phyloP scores from a whole-genome alignment of 35 echinoderm and acorn worm genomes.

The Acanthaster planci region DNA sequence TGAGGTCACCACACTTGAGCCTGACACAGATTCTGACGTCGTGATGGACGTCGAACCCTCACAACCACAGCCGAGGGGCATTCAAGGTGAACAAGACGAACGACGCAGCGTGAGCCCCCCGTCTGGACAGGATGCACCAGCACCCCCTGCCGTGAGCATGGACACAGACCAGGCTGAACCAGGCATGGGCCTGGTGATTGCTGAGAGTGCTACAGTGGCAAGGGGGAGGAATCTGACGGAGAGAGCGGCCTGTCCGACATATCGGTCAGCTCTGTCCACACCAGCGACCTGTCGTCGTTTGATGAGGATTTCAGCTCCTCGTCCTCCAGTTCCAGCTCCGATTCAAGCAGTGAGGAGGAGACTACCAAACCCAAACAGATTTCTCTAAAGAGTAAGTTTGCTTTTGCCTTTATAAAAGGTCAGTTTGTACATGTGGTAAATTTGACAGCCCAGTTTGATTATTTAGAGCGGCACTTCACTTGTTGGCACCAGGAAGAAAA shows the following conservation, averaged over 20 bases:
- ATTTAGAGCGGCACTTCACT: neutral
- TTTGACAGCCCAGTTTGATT: neutral
- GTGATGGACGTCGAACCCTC: too few species aligned
- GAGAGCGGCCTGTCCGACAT: constrained; percentile 88
- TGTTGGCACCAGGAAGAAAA: neutral
- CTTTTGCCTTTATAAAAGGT: neutral
- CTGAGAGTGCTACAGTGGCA: constrained; percentile 17
- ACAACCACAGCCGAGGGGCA: too few species aligned
- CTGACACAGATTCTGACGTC: too few species aligned
- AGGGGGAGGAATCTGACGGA: constrained; percentile 52
- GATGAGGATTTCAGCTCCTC: constrained; percentile 82
- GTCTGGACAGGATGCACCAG: too few species aligned
- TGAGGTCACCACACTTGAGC: too few species aligned
- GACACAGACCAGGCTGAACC: constrained; percentile 7
- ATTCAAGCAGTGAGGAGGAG: constrained; percentile 64
- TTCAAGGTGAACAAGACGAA: too few species aligned
- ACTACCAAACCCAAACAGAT: constrained; percentile 9
- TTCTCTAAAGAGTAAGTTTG: neutral
- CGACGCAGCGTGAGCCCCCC: too few species aligned
- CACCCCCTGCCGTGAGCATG: too few species aligned
- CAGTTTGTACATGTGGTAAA: neutral
- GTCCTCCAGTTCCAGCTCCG: constrained; percentile 55
- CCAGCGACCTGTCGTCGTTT: constrained; percentile 97
- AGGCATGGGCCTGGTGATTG: constrained; percentile 38
- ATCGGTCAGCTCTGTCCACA: constrained; percentile 98